phyloP scores from a whole-genome alignment of 2,113 vertebrate genomes.

The Emydocephalus ijimae region DNA sequence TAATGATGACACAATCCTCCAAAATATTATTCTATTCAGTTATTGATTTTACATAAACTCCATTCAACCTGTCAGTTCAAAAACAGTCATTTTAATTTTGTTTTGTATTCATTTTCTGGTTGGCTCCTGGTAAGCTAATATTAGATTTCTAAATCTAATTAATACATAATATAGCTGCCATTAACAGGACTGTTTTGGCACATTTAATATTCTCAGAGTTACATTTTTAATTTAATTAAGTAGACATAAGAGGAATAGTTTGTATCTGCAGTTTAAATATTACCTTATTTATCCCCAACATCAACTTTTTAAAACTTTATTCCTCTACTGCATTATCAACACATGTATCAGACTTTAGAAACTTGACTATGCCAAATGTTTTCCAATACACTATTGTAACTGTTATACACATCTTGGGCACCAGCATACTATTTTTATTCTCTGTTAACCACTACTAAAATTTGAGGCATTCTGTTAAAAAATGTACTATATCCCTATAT shows the following conservation, averaged over 20 bases:
- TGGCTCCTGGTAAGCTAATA: background rate
- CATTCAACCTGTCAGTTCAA: background rate
- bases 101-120: background rate
- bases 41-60: background rate
- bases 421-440: background rate
- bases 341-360: background rate
- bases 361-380: background rate
- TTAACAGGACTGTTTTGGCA: background rate
- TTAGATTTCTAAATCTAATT: background rate
- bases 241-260: background rate
- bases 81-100: background rate
- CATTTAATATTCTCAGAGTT: background rate
- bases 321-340: background rate
- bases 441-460: background rate
- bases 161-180: background rate
- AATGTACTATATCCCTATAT: background rate
- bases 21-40: background rate
- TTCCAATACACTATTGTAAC: background rate
- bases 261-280: background rate
- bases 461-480: background rate
- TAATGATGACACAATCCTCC: background rate
- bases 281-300: background rate
- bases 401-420: background rate
- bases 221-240: background rate
- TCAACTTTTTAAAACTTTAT: background rate